Evolutionary conservation across 2,888 invertebrate genomes (phyloP), one percentile per base, ranked within the genome.

Genomic region (Periphyllus acericola): DNA sequence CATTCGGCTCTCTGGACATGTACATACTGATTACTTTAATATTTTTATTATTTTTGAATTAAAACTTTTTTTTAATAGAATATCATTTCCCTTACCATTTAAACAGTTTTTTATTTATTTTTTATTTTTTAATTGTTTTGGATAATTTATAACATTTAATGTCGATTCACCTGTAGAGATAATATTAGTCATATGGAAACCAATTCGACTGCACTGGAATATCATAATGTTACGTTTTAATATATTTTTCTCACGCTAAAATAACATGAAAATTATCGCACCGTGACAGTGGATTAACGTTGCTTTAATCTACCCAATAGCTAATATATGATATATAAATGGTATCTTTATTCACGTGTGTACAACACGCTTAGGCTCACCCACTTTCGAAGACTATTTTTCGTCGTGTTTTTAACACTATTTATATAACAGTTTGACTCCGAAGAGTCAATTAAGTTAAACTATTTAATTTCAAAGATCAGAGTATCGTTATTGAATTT

Each of bases 31-130:
- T 60, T 29, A 34, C 34, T 52, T 55, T 34, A 75, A 74, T 60
- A 19, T 74, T 60, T 55, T 74, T 83, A 83, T 83, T 55, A 75
- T 75, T 75, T 75, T 83, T 75, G 40, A 60, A 66, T 83, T 75
- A 83, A 66, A 75, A 83, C 60, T 60, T 82, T 17, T 2, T 60
- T 46, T 68, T 46, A 0, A 36, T 21, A 32, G 11, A 71, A 71
- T 32, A 8, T 71, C 25, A 71, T 71, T 11, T 29, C 29, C 11
- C 14, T 29, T 29, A 17, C 11, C 17, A 29, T n/a, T 11, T n/a
- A 29, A 9, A 60, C 60, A 60, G 21, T 52, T 52, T 5, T 36
- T 36, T 6, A 36, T 36, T 36, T 36, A 46, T 46, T 11, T 46
- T 46, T 11, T 46, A 46, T 46, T 46, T 46, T 46, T 60, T 19